Evolutionary conservation across 2,797 vertebrate genomes (phyloP).

Genomic region (Hippopotamyrus pictus): DNA sequence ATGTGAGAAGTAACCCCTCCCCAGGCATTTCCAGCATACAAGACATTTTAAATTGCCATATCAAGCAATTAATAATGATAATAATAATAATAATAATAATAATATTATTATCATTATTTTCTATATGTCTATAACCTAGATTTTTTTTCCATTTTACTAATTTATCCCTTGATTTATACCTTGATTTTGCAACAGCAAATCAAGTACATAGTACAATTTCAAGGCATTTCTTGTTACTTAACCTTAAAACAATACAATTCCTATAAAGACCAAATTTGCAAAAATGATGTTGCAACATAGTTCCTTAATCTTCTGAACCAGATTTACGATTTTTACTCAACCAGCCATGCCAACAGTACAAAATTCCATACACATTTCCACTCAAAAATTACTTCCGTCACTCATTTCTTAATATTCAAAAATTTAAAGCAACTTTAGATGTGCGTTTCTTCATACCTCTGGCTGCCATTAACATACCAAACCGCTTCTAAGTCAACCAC

Average conservation of each 20-base stretch:
- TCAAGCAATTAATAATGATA: too few species aligned
- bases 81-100: too few species aligned
- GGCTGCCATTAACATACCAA: neutral
- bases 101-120: too few species aligned
- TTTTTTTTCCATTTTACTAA: neutral
- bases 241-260: neutral
- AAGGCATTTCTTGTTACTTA: neutral
- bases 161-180: neutral
- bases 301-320: neutral
- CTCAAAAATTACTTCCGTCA: neutral
- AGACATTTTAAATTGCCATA: neutral
- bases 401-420: neutral
- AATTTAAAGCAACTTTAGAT: neutral
- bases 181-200: neutral
- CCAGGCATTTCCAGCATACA: neutral
- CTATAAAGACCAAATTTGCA: neutral
- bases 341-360: neutral
- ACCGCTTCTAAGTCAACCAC: neutral
- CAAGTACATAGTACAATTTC: neutral
- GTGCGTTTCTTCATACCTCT: neutral
- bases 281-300: neutral
- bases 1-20: neutral
- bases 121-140: neutral
- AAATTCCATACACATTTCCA: neutral
- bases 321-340: neutral